Percentiles rank a stretch among this genome's conserved stretches.
These are phyloP conservation scores for Mantis religiosa DNA, from an alignment of 2,888 invertebrate species.

Conservation along the genomic window DNA sequence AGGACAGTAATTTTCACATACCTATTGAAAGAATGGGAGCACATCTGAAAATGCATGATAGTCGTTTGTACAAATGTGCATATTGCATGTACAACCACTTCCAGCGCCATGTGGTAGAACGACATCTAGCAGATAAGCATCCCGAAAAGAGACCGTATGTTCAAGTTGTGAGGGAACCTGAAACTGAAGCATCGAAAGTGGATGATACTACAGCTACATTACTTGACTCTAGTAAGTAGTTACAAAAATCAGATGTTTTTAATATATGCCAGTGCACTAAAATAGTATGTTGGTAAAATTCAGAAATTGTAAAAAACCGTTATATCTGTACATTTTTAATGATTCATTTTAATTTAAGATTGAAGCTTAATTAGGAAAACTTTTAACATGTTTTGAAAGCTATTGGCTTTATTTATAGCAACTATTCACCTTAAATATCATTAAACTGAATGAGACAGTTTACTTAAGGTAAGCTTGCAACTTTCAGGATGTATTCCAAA, in stretches of 20 bases:
- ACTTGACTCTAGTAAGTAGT: background rate
- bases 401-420: no score
- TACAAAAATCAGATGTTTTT: conserved; percentile 48
- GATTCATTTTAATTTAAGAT: no score
- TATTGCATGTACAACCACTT: conserved; percentile 64
- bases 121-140: conserved; percentile 62
- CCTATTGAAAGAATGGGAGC: conserved; percentile 60
- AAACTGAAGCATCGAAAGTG: background rate
- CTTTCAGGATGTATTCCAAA: no score
- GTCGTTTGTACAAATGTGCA: conserved; percentile 66
- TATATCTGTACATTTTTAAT: no score
- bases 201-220: background rate
- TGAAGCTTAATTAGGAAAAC: no score
- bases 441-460: no score
- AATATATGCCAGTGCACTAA: background rate
- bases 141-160: conserved; percentile 48
- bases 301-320: no score
- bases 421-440: no score
- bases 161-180: conserved; percentile 44
- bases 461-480: no score
- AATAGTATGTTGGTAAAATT: background rate
- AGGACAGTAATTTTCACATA: conserved; percentile 34
- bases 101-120: conserved; percentile 57
- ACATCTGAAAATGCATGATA: conserved; percentile 74
- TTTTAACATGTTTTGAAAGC: no score